Conservation (phyloP, 2,888 invertebrate genomes). For the Hoplodrina ambigua region DNA sequence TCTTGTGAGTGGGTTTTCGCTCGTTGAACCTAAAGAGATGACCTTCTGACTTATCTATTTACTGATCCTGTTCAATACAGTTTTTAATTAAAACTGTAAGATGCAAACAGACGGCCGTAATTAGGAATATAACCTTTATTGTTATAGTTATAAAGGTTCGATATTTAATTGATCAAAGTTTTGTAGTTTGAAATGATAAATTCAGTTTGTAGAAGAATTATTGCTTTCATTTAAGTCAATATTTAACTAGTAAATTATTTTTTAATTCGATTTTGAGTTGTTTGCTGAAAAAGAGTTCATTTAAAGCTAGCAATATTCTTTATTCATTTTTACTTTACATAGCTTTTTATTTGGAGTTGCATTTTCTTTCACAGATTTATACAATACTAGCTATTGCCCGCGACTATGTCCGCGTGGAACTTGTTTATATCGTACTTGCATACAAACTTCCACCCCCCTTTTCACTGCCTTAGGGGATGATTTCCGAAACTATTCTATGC, state of each 20-base stretch:
- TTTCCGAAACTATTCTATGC: too few species aligned
- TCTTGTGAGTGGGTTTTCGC: not conserved
- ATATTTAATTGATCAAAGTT: slow-evolving; percentile 58
- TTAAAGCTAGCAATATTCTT: not conserved
- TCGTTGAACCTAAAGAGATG: not conserved
- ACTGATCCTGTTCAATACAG: slow-evolving; percentile 39
- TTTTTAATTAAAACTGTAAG: slow-evolving; percentile 64
- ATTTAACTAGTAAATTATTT: too few species aligned
- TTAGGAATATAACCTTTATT: slow-evolving; percentile 42
- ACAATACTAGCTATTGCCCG: too few species aligned
- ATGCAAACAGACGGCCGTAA: slow-evolving; percentile 48
- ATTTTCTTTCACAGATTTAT: too few species aligned
- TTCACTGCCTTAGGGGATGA: too few species aligned
- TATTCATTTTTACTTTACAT: not conserved
- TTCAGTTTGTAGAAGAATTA: not conserved
- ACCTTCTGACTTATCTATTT: slow-evolving; percentile 10
- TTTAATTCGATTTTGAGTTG: not conserved
- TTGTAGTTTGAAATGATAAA: not conserved
- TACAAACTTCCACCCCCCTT: too few species aligned
- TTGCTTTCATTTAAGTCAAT: not conserved
- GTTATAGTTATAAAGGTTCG: slow-evolving; percentile 32
- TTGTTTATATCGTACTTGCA: too few species aligned
- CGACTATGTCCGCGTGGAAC: too few species aligned
- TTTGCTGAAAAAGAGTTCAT: too few species aligned
- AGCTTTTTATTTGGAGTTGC: too few species aligned